A percentile compares a stretch with the other conserved stretches of the same genome.
Evolutionary conservation across 2,797 vertebrate genomes (phyloP).

Genomic region (Phoxinus dragarum): DNA sequence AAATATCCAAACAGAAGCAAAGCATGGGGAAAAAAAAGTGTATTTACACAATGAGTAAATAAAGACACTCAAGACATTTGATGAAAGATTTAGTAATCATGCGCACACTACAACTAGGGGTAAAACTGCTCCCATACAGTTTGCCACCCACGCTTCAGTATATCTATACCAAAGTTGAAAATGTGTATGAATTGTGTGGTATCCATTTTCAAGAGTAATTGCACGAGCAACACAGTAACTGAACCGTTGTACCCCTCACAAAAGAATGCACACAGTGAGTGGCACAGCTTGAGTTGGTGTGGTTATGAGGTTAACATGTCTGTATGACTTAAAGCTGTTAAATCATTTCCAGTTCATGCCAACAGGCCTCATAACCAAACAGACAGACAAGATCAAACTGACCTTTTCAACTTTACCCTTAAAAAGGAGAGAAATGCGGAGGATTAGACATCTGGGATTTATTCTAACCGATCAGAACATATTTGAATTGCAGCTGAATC

Average conservation of each 20-base stretch:
- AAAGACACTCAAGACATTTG: constrained; percentile 7
- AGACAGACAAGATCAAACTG: constrained; percentile 61
- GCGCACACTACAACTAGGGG: constrained; percentile 22
- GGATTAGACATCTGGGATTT: not conserved
- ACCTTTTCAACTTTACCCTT: constrained; percentile 80
- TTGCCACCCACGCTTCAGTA: constrained; percentile 7
- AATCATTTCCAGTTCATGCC: constrained; percentile 67
- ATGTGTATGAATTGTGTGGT: not conserved
- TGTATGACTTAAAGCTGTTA: constrained; percentile 54
- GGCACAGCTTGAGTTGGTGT: constrained; percentile 1
- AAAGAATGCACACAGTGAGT: constrained; percentile 22
- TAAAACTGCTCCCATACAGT: constrained; percentile 4
- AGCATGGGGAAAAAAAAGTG: not conserved
- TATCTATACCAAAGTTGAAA: not conserved
- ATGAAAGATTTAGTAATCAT: constrained; percentile 19
- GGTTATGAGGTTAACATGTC: constrained; percentile 33
- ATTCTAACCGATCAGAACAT: not conserved
- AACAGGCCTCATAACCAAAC: constrained; percentile 43
- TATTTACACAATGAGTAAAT: constrained; percentile 11
- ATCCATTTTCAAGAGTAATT: not conserved
- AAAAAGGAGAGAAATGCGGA: constrained; percentile 21
- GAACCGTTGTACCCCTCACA: constrained; percentile 13
- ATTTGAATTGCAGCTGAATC: not conserved
- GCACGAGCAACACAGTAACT: not conserved
- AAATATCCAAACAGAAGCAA: not conserved